Conservation (phyloP, 2,797 vertebrate genomes). For the Sylvilagus floridanus region DNA sequence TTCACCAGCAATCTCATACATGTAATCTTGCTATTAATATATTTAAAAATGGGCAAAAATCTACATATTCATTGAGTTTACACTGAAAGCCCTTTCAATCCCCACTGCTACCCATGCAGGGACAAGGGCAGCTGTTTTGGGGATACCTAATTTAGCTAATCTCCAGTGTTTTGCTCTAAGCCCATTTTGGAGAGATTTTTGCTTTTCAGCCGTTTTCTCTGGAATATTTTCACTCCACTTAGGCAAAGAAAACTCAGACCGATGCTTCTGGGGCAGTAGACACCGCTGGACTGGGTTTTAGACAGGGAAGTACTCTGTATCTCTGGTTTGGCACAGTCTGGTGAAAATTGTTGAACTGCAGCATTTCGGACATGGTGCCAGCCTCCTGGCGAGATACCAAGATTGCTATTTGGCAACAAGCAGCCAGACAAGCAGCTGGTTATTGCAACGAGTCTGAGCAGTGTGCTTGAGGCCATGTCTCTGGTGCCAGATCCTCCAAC, state of each 20-base stretch:
- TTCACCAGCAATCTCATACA: background rate
- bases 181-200: background rate
- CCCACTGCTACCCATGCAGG: background rate
- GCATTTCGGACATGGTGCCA: slow-evolving; percentile 68
- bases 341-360: slow-evolving; percentile 71
- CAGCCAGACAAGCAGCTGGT: slow-evolving; percentile 79
- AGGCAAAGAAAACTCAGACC: background rate
- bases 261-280: slow-evolving; percentile 46
- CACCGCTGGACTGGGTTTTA: background rate
- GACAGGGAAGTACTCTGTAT: slow-evolving; percentile 15
- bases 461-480: background rate
- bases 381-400: slow-evolving; percentile 42
- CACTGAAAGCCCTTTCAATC: background rate
- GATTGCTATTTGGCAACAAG: slow-evolving; percentile 76
- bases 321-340: slow-evolving; percentile 61
- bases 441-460: slow-evolving; percentile 58
- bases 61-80: background rate
- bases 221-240: background rate
- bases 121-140: background rate
- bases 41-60: background rate
- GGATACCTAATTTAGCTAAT: background rate
- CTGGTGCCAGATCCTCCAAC: slow-evolving; percentile 65
- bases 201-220: slow-evolving; percentile 30
- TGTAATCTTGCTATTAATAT: slow-evolving; percentile 7
- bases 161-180: slow-evolving; percentile 14